Evolutionary conservation across 2,113 vertebrate genomes (phyloP).

Genomic region (Melanostigma gelatinosum): DNA sequence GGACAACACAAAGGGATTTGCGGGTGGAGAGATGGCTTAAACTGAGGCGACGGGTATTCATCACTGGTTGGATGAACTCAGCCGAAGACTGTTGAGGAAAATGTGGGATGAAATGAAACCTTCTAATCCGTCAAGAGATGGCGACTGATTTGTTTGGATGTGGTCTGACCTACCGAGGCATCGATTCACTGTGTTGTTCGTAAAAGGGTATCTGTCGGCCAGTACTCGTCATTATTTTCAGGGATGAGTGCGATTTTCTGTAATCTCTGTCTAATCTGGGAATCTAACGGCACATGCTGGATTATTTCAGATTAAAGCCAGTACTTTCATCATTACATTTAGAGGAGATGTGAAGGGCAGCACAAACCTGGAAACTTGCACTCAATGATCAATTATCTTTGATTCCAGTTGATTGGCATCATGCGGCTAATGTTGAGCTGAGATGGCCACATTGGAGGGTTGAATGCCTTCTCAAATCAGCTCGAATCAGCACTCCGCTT

Average conservation of each 20-base stretch:
- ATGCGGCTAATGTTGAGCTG: constrained; percentile 2
- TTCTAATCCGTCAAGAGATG: neutral
- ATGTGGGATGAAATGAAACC: neutral
- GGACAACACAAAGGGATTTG: constrained; percentile 2
- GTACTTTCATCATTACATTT: constrained; percentile 54
- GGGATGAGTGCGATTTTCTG: constrained; percentile 35
- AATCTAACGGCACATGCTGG: constrained; percentile 25
- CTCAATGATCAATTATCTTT: neutral
- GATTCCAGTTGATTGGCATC: neutral
- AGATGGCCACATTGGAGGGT: neutral
- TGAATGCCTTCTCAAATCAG: neutral
- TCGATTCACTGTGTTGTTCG: constrained; percentile 3
- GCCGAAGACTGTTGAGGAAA: neutral
- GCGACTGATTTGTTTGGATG: neutral
- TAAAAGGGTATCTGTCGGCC: constrained; percentile 11
- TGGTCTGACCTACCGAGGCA: neutral
- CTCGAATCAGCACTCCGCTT: neutral
- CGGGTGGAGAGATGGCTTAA: constrained; percentile 8
- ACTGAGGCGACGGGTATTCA: constrained; percentile 23
- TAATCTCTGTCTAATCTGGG: constrained; percentile 71
- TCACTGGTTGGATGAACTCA: neutral
- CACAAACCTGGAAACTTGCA: neutral
- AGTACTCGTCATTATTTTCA: constrained; percentile 21
- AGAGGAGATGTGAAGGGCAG: constrained; percentile 47
- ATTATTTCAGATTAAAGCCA: constrained; percentile 72